Base-by-base conservation (phyloP, 2,797 vertebrate species). In the Lacerta bilineata region DNA sequence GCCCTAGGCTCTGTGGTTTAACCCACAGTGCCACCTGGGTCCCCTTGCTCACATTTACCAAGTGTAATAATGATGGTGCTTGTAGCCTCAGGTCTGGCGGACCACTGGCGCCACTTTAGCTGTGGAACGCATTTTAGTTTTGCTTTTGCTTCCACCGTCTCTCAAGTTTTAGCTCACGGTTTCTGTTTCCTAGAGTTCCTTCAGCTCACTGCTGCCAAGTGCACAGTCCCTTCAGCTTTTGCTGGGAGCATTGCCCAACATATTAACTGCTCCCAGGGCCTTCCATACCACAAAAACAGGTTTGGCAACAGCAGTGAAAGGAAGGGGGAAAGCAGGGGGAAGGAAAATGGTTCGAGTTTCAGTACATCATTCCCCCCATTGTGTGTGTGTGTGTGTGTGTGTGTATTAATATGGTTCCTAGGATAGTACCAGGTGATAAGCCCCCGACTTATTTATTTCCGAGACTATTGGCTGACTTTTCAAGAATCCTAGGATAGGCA, bases 161-260 rank as follows among this genome's bases (percentile, higher is more conserved):
- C 77, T 84, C 3, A 25, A 41, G 76, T 83, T 92, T 90, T 1
- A 8, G 33, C 29, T n/a, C 1, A 9, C 8, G 29, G 84, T 93
- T 93, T 27, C 59, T 0, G 0, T 91, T 93, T 81, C 64, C 9
- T 76, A 1, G 20, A 78, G 72, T 85, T n/a, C 13, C 43, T 87
- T 81, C 87, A 84, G 4, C 76, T 29, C 33, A 43, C 55, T 82
- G 80, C 46, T 50, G 82, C 33, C 20, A 89, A 78, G 13, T 59
- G 9, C 8, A 1, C 27, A 50, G n/a, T 9, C 13, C 41, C 17
- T 69, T 27, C 9, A 59, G 8, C 15, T n/a, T 78, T 8, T 2
- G 18, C 29, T 25, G n/a, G n/a, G 13, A 85, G 29, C 8, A 41
- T 29, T 84, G 50, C 68, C 36, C 29, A 79, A 59, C 8, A 1